Evolutionary conservation across 2,113 vertebrate species (phyloP), one percentile per base, ranked within the genome.

Genomic region (Elgaria multicarinata): DNA sequence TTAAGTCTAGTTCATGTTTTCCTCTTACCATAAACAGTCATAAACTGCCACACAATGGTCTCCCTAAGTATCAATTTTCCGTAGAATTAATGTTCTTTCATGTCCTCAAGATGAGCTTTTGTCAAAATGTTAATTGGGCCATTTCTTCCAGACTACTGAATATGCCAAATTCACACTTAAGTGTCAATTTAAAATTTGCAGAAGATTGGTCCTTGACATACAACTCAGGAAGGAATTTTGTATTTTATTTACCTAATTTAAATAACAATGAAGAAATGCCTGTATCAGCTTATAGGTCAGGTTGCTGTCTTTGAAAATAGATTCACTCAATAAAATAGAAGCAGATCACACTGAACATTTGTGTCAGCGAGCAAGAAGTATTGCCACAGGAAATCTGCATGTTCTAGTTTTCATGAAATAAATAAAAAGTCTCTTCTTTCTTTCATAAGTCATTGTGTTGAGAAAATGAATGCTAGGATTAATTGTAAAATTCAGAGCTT

Each of bases 1-100:
- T 91, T 93, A 91, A 28, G 76, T 89, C 53, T 90, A 84, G 44
- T 12, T 66, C 14, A 3, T 46, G 22, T 80, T 92, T 90, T 86
- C 71, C 85, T 18, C 81, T 69, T 13, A 83, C 28, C 24, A 88
- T 67, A 74, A 91, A 77, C 4, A 55, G 0, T 2, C 4, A 87
- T 33, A 4, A 66, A 36, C 18, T 79, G 90, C 85, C 44, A 89
- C 5, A 33, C 58, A 62, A 78, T 53, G 26, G 82, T 89, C 20
- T 78, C 24, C 55, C 0, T 53, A 90, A 88, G 8, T 26, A 84
- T 36, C 4, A 33, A 1, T 0, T 42, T 89, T 55, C 86, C 4
- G 1, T 86, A 67, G 74, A n/a, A 0, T 66, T 80, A 78, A 20
- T 33, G 3, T 14, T 84, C n/a, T 86, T 74, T 1, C 39, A 0